A percentile compares a stretch with the other conserved stretches of the same genome.
Evolutionary conservation across 2,113 vertebrate species (phyloP).

Genomic region (Dasypus novemcinctus): DNA sequence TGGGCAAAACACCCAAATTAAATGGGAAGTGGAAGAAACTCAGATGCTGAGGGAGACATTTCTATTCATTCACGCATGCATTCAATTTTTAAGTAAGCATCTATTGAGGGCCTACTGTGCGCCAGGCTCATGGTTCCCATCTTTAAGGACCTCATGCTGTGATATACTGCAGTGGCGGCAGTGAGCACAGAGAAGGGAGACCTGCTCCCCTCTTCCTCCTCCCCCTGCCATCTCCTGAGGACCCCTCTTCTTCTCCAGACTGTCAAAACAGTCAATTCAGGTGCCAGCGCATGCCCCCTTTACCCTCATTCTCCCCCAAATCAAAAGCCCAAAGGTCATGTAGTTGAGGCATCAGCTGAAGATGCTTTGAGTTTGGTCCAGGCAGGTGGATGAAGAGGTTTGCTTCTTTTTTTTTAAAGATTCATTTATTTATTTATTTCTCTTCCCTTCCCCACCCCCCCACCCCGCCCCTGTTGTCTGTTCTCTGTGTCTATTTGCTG

Average conservation of each 20-base stretch:
- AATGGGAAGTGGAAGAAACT: background rate
- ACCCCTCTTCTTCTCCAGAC: background rate
- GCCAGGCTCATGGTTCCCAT: background rate
- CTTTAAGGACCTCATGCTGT: rapidly evolving
- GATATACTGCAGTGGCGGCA: background rate
- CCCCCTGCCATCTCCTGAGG: background rate
- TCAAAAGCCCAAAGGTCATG: background rate
- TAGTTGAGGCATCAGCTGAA: background rate
- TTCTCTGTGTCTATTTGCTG: too few species aligned
- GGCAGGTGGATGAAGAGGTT: background rate
- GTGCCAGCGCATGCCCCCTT: background rate
- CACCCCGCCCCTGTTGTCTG: too few species aligned
- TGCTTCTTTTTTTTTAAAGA: too few species aligned
- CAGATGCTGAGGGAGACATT: background rate
- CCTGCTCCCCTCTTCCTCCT: too few species aligned
- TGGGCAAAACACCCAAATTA: background rate
- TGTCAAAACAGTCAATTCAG: background rate
- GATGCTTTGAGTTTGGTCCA: background rate
- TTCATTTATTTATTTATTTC: too few species aligned
- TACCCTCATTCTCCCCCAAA: background rate
- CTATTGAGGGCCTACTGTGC: rapidly evolving
- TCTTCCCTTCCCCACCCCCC: too few species aligned
- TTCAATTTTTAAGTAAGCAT: background rate
- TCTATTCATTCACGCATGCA: background rate
- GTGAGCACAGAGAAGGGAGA: background rate